phyloP scores from a whole-genome alignment of 2,113 vertebrate species.

The Speoplatyrhinus poulsoni region DNA sequence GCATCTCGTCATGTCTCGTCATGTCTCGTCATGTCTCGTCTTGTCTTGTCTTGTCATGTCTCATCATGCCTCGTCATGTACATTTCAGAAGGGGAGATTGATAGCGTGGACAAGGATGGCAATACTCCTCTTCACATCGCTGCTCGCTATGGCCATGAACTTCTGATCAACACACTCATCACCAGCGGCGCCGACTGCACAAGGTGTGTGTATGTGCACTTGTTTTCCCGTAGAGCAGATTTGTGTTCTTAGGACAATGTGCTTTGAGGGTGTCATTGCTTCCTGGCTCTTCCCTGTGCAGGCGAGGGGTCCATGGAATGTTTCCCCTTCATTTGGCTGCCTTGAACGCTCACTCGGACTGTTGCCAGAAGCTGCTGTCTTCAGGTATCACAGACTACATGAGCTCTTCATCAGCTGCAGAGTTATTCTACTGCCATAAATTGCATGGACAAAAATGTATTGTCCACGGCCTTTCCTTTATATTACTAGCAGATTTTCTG shows the following conservation, averaged over 20 bases:
- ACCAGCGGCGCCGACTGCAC: slow-evolving; percentile 91
- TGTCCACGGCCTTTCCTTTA: too few relatives aligned
- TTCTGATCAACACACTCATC: slow-evolving; percentile 95
- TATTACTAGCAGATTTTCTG: too few relatives aligned
- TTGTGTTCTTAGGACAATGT: neutral
- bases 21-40: neutral
- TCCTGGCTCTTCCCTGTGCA: slow-evolving; percentile 56
- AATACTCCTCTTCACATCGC: slow-evolving; percentile 96
- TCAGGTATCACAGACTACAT: slow-evolving; percentile 75
- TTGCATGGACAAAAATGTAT: too few relatives aligned
- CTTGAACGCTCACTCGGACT: slow-evolving; percentile 92
- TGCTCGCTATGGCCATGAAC: slow-evolving; percentile 92
- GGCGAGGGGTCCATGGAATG: slow-evolving; percentile 94
- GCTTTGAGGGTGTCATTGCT: neutral
- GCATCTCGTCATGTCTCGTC: neutral
- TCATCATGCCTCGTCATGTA: neutral
- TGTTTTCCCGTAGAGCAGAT: neutral
- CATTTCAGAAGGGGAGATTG: slow-evolving; percentile 87
- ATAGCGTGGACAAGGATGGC: slow-evolving; percentile 94
- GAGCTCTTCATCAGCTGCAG: neutral
- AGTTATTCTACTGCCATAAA: neutral
- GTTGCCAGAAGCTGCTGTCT: slow-evolving; percentile 94
- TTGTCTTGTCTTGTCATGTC: rapidly evolving
- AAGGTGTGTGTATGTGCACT: slow-evolving; percentile 76
- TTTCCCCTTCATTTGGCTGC: slow-evolving; percentile 95